phyloP scores from a whole-genome alignment of 35 echinoderm and acorn worm species.

The Hemicentrotus pulcherrimus region DNA sequence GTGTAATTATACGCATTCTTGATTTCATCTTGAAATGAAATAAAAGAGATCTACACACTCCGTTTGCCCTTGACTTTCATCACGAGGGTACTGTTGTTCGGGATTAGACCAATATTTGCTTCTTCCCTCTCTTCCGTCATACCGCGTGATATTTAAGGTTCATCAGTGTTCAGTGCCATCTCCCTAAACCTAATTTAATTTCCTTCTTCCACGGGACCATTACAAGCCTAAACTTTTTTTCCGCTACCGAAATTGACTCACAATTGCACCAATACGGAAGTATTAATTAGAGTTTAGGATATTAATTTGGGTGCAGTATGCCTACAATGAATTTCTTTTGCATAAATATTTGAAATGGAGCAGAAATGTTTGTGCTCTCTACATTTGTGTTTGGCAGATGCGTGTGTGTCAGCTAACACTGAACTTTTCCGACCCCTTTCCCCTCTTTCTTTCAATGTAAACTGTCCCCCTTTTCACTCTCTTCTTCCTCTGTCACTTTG shows the following conservation, averaged over 20 bases:
- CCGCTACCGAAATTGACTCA: background rate
- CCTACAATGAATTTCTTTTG: background rate
- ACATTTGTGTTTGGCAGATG: too few relatives aligned
- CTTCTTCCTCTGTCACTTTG: background rate
- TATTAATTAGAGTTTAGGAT: background rate
- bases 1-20: background rate
- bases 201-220: conserved; percentile 1
- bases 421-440: background rate
- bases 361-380: background rate
- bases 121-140: background rate
- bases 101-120: background rate
- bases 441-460: background rate
- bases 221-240: background rate
- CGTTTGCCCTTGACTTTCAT: background rate
- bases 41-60: background rate
- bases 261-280: conserved; percentile 1
- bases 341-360: background rate
- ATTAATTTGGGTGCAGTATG: background rate
- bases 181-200: background rate
- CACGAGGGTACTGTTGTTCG: background rate
- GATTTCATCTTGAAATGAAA: background rate
- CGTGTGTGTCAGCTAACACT: too few relatives aligned
- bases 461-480: background rate
- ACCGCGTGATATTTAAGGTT: background rate
- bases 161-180: background rate